Evolutionary conservation across 2,113 vertebrate species (phyloP).

Genomic region (Hippocampus guttulatus): DNA sequence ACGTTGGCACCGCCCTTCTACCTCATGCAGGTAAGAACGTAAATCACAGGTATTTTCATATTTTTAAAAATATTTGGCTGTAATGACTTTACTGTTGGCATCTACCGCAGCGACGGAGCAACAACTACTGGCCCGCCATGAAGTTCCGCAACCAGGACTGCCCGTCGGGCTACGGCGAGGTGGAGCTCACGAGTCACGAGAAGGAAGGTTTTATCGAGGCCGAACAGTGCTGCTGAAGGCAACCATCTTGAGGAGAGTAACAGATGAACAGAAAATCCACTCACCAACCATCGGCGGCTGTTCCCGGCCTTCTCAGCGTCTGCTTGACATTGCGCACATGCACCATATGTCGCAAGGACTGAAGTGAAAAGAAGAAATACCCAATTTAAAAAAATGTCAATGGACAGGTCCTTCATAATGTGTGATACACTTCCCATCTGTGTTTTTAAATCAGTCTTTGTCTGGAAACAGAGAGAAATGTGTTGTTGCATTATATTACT

Average conservation of each 20-base stretch:
- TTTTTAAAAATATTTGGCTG: neutral
- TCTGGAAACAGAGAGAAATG: constrained; percentile 24
- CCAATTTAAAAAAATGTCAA: constrained; percentile 34
- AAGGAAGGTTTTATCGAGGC: constrained; percentile 93
- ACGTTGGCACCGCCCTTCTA: constrained; percentile 82
- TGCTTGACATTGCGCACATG: constrained; percentile 29
- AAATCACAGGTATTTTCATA: neutral
- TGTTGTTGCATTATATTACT: neutral
- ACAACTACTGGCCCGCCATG: constrained; percentile 88
- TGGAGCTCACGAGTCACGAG: constrained; percentile 82
- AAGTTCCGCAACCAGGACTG: constrained; percentile 84
- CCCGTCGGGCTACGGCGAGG: constrained; percentile 82
- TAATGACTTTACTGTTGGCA: neutral
- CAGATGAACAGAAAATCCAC: constrained; percentile 9
- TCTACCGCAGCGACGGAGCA: constrained; percentile 77
- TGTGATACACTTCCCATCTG: constrained; percentile 59
- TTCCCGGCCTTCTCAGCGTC: constrained; percentile 16
- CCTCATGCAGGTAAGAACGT: constrained; percentile 82
- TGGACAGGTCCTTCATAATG: constrained; percentile 63
- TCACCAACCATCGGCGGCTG: constrained; percentile 29
- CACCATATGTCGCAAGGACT: constrained; percentile 28
- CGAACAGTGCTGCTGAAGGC: constrained; percentile 81
- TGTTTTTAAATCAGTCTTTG: constrained; percentile 38
- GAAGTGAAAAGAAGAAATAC: constrained; percentile 28
- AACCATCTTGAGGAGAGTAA: constrained; percentile 37